Base-by-base conservation (phyloP, 2,888 invertebrate genomes). In the Ornithoptera priamus region DNA sequence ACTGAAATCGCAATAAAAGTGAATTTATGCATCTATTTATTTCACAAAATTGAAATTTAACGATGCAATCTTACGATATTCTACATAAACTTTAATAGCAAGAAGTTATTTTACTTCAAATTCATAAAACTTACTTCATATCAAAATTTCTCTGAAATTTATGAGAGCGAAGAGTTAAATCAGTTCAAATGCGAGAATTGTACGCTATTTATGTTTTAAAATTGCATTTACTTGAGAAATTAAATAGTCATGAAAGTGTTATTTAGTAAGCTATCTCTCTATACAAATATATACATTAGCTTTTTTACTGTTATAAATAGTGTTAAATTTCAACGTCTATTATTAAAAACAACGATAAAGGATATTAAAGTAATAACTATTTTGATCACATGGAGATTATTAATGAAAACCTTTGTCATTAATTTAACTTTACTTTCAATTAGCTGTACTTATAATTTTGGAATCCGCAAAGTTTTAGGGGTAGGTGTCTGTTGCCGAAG, bases 241-340 rank as follows among this genome's bases (percentile, higher is more conserved):
- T 68, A 58, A 59, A 58, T 42, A 46, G 46, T 63, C 30, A 59
- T 58, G 63, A 68, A 68, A 59, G 59, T 63, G 59, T 68, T 68
- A 62, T 62, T 59, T 58, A 12, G 46, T n/a, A 50, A 68, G 20
- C 46, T 46, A 46, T 50, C 50, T 17, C 50, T 50, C 15, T 12
- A 15, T 50, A 50, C 2, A 50, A 50, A 50, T 30, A 30, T 30
- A 3, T 30, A 5, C 30, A 30, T 4, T 30, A 30, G 5, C 30
- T 30, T 3, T 30, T 30, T 30, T 4, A 30, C 30, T 30, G 30
- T 30, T 30, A 30, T 30, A 30, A 30, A 30, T 30, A 30, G 30
- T 30, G 30, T 30, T 30, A 30, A 30, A 30, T 30, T 3, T 30
- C 30, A 30, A 30, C 30, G 30, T 30, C 3, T 30, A 30, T 30